phyloP scores from a whole-genome alignment of 1,140 invertebrate genomes.

The Agrypnia vestita region DNA sequence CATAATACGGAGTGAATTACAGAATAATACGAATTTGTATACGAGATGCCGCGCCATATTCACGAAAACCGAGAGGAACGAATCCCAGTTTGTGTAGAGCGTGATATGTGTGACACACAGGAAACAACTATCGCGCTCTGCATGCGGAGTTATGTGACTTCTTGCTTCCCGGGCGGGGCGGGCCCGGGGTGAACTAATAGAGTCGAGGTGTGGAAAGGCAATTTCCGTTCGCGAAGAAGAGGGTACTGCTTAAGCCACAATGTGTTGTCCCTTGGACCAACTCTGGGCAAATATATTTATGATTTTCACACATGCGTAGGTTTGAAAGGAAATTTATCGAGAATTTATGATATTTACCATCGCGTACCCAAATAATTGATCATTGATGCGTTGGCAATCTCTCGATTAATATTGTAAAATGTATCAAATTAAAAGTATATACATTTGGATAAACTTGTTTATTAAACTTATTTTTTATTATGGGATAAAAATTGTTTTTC shows the following conservation, averaged over 20 bases:
- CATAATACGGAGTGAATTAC: background rate
- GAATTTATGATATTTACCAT: background rate
- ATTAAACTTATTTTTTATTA: no score
- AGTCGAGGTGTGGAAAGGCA: slow-evolving; percentile 45
- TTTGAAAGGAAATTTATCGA: slow-evolving; percentile 12
- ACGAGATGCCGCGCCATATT: slow-evolving; percentile 14
- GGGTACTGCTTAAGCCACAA: slow-evolving; percentile 2
- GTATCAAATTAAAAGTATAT: no score
- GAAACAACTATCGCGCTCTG: slow-evolving; percentile 41
- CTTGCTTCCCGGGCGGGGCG: slow-evolving; percentile 8
- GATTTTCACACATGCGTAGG: slow-evolving; percentile 15
- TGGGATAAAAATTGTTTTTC: no score
- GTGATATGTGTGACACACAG: slow-evolving; percentile 21
- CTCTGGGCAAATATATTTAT: slow-evolving; percentile 10
- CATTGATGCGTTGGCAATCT: background rate
- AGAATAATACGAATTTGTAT: slow-evolving; percentile 24
- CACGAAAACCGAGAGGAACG: background rate
- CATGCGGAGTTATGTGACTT: slow-evolving; percentile 43
- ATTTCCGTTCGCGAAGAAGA: slow-evolving; percentile 41
- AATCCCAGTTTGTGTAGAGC: slow-evolving; percentile 10
- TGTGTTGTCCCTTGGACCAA: slow-evolving; percentile 29
- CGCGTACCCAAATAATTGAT: background rate
- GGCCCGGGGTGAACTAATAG: slow-evolving; percentile 27
- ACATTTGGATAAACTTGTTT: no score
- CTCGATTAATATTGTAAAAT: no score